Base-by-base conservation (phyloP, 1,140 invertebrate genomes). In the Pseudoatta argentina region DNA sequence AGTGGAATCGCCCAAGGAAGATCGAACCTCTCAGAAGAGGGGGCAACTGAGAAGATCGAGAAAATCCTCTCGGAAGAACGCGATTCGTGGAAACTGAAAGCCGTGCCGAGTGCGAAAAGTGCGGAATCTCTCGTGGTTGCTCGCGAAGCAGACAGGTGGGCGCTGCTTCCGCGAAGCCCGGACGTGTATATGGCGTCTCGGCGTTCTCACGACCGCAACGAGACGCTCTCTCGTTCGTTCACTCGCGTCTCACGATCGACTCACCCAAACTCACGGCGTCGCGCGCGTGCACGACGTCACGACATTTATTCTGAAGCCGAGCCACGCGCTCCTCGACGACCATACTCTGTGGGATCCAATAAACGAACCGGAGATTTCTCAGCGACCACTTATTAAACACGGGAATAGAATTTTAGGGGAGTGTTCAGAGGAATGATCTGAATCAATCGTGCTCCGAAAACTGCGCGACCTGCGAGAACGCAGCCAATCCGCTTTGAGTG, bases 271-370 rank as follows among this genome's bases (percentile, higher is more conserved):
- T 53, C 16, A 55, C 48, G 71, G 39, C 79, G 67, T 48, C 55
- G 24, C 63, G 27, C 48, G 59, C 34, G 64, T 14, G n/a, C 12
- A 34, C 30, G 51, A 63, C 21, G 30, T 16, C 48, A 63, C 48
- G 57, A 66, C 69, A 76, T 77, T 86, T 59, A 48, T 76, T 76
- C 76, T 78, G 66, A 89, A 72, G 44, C 71, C 57, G 83, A 87
- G 76, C 69, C 44, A 67, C 79, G 59, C 69, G 88, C 87, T 89
- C 88, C 86, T 89, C 76, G 89, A 90, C 79, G 89, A 89, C 89
- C 88, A 89, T 88, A 87, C 44, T 88, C 34, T 78, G n/a, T 88
- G 88, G 89, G 89, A 90, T 90, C 89, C 88, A 89, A 89, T 88
- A 72, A 90, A 89, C 79, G 55, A 83, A 83, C 24, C 76, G 81